Base-by-base conservation (phyloP, 2,888 invertebrate genomes). In the Oegoconia quadripuncta region DNA sequence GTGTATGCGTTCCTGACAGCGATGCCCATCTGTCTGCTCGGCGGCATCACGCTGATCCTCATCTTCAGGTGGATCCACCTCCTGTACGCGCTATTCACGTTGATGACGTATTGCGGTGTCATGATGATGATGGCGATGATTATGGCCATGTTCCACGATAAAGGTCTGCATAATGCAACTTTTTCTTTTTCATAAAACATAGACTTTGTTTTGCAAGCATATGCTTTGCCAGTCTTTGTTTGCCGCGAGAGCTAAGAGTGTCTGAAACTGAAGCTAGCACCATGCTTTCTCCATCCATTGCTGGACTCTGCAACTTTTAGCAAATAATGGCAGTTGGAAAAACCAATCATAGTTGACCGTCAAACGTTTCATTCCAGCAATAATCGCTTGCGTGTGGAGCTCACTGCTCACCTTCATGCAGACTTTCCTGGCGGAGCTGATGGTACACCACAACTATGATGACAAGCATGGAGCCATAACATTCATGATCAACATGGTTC, bases 51-150 rank as follows among this genome's bases (percentile, higher is more conserved):
- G 0, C 63, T 84, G 14, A 78, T 77, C 41, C 61, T 80, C 22
- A 73, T 81, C 44, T 84, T 83, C 63, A 57, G 84, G 9, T 84
- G 84, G 84, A 76, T 84, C 45, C 73, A 81, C 34, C 46, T 82
- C 11, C n/a, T 78, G 2, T 58, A 57, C 34, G 70, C 74, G 0
- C 43, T 83, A 15, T 29, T 75, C 26, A 59, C 76, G 6, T 41
- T 82, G 26, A 45, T 78, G 1, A 58, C 64, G 0, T 84, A 83
- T 45, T 44, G 66, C n/a, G 63, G 72, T 0, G 70, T 82, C 3
- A 78, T 79, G 72, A 61, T 74, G 12, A 73, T 79, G 72, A 41
- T 74, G 0, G 73, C 80, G 0, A 41, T 82, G n/a, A 68, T 83
- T 18, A 74, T 80, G 72, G 70, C 72, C 5, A 77, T 83, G 77